phyloP scores from a whole-genome alignment of 2,888 invertebrate species.

The Cosmia trapezina region DNA sequence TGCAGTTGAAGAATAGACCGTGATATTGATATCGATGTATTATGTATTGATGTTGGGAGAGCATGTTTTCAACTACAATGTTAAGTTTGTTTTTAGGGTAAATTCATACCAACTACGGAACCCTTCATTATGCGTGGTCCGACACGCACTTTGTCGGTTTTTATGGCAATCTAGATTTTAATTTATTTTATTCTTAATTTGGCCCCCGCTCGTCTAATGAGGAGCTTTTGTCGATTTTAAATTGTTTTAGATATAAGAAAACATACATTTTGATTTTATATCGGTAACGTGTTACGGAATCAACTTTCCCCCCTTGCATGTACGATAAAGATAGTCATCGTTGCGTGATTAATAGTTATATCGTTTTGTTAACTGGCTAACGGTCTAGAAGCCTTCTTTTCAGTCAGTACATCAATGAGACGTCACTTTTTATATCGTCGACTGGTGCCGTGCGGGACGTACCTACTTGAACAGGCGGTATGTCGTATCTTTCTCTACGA shows the following conservation, averaged over 20 bases:
- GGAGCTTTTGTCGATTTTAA: neutral
- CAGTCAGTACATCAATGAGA: conserved; percentile 86
- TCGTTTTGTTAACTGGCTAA: conserved; percentile 85
- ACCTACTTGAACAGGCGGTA: conserved; percentile 69
- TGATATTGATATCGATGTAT: no score
- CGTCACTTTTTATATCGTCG: conserved; percentile 82
- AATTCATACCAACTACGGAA: no score
- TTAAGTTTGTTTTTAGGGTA: no score
- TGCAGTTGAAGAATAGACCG: no score
- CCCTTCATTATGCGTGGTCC: no score
- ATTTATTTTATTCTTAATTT: neutral
- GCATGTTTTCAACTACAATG: no score
- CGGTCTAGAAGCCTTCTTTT: conserved; percentile 81
- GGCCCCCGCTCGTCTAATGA: neutral
- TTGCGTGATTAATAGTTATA: conserved; percentile 80
- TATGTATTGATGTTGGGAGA: no score
- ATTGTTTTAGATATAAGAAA: neutral
- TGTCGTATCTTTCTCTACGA: conserved; percentile 72
- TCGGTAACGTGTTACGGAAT: conserved; percentile 23
- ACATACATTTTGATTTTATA: neutral
- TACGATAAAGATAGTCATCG: conserved; percentile 77
- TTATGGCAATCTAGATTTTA: no score
- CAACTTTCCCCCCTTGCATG: conserved; percentile 49
- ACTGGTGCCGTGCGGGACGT: conserved; percentile 46
- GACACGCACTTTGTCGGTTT: no score